These are phyloP conservation scores for Pseudococcus longispinus DNA, from an alignment of 2,888 invertebrate species.

Conservation along the genomic window DNA sequence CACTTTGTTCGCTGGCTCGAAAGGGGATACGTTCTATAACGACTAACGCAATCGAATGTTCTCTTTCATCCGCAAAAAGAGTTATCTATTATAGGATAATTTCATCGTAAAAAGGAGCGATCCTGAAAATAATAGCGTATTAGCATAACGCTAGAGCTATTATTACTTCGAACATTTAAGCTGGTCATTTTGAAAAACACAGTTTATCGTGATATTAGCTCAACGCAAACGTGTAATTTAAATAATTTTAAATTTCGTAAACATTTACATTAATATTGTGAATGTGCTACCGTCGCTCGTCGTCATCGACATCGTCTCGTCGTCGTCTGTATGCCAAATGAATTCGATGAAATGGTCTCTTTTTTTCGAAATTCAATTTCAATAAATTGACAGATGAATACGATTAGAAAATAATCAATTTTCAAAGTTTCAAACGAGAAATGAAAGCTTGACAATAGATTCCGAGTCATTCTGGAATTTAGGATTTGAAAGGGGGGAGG, in stretches of 20 bases:
- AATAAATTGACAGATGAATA: neutral
- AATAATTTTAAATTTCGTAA: conserved; percentile 39
- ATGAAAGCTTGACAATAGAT: too few relatives aligned
- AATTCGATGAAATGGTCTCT: neutral
- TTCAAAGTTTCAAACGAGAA: too few relatives aligned
- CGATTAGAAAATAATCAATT: neutral
- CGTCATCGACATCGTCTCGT: too few relatives aligned
- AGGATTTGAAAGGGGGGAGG: too few relatives aligned
- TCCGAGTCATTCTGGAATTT: too few relatives aligned
- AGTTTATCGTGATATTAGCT: conserved; percentile 41
- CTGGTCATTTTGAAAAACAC: conserved; percentile 40
- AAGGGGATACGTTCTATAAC: neutral
- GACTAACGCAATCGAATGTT: conserved; percentile 33
- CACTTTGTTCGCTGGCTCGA: neutral
- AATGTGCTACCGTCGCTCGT: neutral
- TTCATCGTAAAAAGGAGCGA: conserved; percentile 49
- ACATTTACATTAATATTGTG: conserved; percentile 21
- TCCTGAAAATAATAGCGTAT: conserved; percentile 53
- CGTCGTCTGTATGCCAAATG: neutral
- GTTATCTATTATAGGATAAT: conserved; percentile 44
- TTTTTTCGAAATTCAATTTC: neutral
- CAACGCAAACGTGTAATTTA: conserved; percentile 32
- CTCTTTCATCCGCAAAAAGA: conserved; percentile 43
- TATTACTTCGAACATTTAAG: conserved; percentile 47
- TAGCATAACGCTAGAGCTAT: conserved; percentile 53